Conservation (phyloP, 2,113 vertebrate genomes). For the Bucco capensis region DNA sequence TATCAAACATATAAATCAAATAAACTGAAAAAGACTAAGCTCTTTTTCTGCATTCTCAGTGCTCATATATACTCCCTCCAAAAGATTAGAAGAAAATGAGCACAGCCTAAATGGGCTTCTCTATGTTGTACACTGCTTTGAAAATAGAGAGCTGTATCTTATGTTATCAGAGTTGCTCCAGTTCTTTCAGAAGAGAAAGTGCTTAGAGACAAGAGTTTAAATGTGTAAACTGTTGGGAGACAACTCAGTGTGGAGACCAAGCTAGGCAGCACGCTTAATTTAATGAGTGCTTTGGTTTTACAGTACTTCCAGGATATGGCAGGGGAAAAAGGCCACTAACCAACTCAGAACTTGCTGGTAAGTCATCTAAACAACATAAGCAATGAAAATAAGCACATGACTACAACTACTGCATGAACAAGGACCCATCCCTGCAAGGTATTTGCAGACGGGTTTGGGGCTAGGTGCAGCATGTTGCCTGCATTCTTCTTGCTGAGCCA, state of each 20-base stretch:
- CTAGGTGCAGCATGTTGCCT: not conserved
- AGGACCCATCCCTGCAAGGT: not conserved
- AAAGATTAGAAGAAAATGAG: not conserved
- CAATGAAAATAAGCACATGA: not conserved
- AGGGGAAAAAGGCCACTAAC: not conserved
- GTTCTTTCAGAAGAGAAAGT: not conserved
- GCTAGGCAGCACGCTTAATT: not conserved
- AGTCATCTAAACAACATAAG: not conserved
- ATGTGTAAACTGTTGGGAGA: not conserved
- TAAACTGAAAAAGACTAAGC: not conserved
- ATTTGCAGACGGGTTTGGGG: not conserved
- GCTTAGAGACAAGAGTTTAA: not conserved
- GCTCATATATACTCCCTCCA: accelerated
- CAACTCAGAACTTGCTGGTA: not conserved
- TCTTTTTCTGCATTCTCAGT: not conserved
- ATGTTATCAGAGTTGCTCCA: not conserved
- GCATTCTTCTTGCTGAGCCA: not conserved
- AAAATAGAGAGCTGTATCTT: no score
- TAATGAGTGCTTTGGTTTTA: not conserved
- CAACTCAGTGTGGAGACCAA: not conserved
- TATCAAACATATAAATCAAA: not conserved
- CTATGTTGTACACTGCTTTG: not conserved
- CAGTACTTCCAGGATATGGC: not conserved
- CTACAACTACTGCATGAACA: not conserved
- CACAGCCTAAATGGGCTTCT: not conserved